Evolutionary conservation across 2,888 invertebrate species (phyloP).

Genomic region (Platycheirus albimanus): DNA sequence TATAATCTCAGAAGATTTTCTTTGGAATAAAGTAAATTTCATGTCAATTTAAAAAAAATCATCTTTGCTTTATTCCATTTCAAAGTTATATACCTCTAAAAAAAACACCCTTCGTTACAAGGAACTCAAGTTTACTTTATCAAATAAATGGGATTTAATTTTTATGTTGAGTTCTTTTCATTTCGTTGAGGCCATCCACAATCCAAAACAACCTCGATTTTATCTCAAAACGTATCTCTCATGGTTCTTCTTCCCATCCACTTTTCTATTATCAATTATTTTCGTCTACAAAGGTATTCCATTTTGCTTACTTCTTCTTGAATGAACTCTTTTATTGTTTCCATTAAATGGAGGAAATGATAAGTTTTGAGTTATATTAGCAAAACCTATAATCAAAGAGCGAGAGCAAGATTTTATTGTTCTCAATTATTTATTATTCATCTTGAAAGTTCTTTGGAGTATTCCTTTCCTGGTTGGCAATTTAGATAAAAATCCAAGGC

Average conservation of each 20-base stretch:
- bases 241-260: not conserved
- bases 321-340: not conserved
- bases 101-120: too few relatives aligned
- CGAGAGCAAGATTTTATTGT: not conserved
- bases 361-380: conserved; percentile 15
- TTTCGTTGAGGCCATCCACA: too few relatives aligned
- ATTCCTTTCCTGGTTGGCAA: conserved; percentile 23
- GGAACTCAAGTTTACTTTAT: too few relatives aligned
- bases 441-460: not conserved
- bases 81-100: too few relatives aligned
- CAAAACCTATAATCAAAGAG: conserved; percentile 15
- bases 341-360: conserved; percentile 17
- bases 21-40: too few relatives aligned
- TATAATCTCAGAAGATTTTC: too few relatives aligned
- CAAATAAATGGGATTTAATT: too few relatives aligned
- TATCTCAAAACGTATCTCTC: too few relatives aligned
- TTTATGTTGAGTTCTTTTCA: too few relatives aligned
- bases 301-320: not conserved
- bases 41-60: too few relatives aligned
- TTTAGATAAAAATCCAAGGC: conserved; percentile 15
- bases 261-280: not conserved
- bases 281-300: too few relatives aligned
- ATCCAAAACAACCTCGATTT: not conserved
- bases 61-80: too few relatives aligned
- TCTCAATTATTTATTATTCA: conserved; percentile 1